phyloP scores from a whole-genome alignment of 2,113 vertebrate genomes.

The Ia io region DNA sequence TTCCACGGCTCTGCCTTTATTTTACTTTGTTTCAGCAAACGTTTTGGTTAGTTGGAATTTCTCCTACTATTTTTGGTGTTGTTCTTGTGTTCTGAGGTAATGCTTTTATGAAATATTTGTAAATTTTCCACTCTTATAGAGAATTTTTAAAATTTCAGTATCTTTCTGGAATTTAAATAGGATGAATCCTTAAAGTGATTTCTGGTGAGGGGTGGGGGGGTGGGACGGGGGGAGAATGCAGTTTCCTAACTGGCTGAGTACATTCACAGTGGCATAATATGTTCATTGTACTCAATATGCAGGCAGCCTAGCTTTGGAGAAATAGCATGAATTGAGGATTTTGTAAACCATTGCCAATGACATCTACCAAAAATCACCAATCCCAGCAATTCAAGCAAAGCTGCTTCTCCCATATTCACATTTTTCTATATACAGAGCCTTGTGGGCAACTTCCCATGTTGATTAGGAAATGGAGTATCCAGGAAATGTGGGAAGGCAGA shows the following conservation, averaged over 20 bases:
- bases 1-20: not conserved
- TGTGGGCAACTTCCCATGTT: not conserved
- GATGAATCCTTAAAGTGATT: slow-evolving; percentile 3
- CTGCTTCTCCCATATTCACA: not conserved
- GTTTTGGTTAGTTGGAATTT: not conserved
- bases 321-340: not conserved
- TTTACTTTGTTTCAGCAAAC: slow-evolving; percentile 9
- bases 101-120: not conserved
- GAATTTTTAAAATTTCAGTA: not conserved
- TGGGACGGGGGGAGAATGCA: not conserved
- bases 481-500: not conserved
- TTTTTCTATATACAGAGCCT: not conserved
- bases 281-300: slow-evolving; percentile 18
- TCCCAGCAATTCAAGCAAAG: not conserved
- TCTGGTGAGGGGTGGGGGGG: not conserved
- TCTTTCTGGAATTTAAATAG: slow-evolving; percentile 24
- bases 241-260: not conserved
- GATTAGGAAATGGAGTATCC: not conserved
- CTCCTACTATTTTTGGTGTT: not conserved
- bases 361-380: slow-evolving; percentile 2
- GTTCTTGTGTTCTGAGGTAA: not conserved
- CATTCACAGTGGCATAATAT: not conserved
- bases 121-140: not conserved
- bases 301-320: not conserved
- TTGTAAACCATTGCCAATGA: slow-evolving; percentile 9